These are phyloP conservation scores for Balaenoptera acutorostrata DNA, from an alignment of 2,113 vertebrate species.

Conservation along the genomic window DNA sequence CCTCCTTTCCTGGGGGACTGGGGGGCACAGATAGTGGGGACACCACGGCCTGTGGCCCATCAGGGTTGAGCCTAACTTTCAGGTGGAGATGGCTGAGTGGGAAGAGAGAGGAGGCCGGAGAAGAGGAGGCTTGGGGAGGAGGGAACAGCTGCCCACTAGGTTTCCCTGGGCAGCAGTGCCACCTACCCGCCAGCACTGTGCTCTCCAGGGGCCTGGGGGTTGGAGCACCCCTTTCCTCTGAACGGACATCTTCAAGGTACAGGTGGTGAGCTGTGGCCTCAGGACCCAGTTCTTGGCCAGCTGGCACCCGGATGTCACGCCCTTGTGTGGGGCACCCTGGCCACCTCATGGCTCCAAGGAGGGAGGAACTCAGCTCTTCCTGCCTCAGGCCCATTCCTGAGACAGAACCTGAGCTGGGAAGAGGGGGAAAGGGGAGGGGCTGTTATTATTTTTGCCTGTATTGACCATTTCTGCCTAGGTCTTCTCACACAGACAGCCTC, in stretches of 20 bases:
- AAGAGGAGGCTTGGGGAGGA: neutral
- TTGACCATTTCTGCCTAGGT: constrained; percentile 58
- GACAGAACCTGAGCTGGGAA: neutral
- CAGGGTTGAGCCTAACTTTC: neutral
- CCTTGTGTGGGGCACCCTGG: neutral
- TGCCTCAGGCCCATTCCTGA: neutral
- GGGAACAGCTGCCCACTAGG: neutral
- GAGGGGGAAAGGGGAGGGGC: neutral
- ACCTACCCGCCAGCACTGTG: neutral
- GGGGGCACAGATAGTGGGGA: neutral
- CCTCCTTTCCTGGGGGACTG: neutral
- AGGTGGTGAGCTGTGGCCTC: constrained; percentile 31
- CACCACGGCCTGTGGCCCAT: neutral
- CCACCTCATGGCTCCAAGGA: neutral
- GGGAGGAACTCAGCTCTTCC: neutral
- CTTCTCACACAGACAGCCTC: constrained; percentile 44
- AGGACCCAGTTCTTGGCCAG: constrained; percentile 36
- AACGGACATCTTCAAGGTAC: constrained; percentile 20
- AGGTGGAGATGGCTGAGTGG: neutral
- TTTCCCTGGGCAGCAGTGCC: neutral
- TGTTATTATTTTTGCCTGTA: constrained; percentile 43
- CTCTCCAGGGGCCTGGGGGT: neutral
- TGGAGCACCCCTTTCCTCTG: neutral
- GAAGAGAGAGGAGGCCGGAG: neutral
- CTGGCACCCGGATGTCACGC: neutral